Evolutionary conservation across 2,888 invertebrate genomes (phyloP), one percentile per base, ranked within the genome.

Genomic region (Epiblema foenella): DNA sequence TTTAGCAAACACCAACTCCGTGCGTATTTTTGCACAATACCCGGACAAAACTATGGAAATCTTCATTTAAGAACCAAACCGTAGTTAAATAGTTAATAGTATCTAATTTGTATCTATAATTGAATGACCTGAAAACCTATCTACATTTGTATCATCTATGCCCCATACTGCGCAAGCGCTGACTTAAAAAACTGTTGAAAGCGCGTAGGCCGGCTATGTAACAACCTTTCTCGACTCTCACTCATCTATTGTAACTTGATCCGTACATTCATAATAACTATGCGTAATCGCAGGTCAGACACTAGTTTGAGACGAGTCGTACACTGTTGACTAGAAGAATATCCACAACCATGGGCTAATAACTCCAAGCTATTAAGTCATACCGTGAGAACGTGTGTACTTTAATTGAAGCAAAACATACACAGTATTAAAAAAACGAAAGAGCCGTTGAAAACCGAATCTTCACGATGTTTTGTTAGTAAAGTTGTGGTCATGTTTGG

Each of bases 321-420:
- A 1, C 5, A 46, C 46, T n/a, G 8, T 7, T 5, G 51, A 24
- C 70, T 70, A 58, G 62, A 75, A 66, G 73, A 58, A 49, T 33
- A 33, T 52, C 42, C 65, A 65, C 54, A 54, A 70, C 66, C 70
- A 70, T 37, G n/a, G 51, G 24, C 49, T 52, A 51, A 42, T 78
- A 77, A 77, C 75, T 75, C 77, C 65, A 17, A 67, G 71, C 69
- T 68, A 74, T 74, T 75, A 76, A 75, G 72, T 73, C 73, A 74
- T 76, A 78, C 56, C 72, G 69, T 75, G 73, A 72, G 73, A 73
- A 68, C 29, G 24, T 11, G 65, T 65, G 52, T 56, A 65, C 12
- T 65, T 42, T 56, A 65, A 57, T 65, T 56, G 56, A 65, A 54
- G 62, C 62, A 49, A 17, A 33, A 54, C 24, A 15, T 29, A 18